Evolutionary conservation across 2,888 invertebrate species (phyloP).

Genomic region (Acholoe squamosa): DNA sequence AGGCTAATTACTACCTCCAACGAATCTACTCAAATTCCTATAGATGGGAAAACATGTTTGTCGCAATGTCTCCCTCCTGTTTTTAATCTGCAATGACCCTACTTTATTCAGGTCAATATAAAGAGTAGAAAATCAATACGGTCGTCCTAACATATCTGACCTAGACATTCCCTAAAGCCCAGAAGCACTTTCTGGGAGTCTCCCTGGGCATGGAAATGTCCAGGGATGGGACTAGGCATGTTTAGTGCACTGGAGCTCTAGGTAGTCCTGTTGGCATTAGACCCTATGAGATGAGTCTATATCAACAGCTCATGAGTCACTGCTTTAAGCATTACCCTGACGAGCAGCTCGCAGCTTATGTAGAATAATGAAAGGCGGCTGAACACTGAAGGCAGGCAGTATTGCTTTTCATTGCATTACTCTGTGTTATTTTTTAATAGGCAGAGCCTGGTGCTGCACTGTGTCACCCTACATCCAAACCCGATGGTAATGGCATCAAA

Average conservation of each 20-base stretch:
- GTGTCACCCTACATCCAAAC: slow-evolving; percentile 49
- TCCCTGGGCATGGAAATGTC: slow-evolving; percentile 10
- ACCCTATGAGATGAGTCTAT: slow-evolving; percentile 35
- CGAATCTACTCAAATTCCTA: no score
- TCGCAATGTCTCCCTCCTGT: not conserved
- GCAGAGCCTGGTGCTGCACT: not conserved
- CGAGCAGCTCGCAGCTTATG: slow-evolving; percentile 15
- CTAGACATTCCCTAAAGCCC: slow-evolving; percentile 13
- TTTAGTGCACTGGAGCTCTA: slow-evolving; percentile 27
- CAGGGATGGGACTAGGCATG: slow-evolving; percentile 22
- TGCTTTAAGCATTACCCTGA: not conserved
- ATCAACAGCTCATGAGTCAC: slow-evolving; percentile 45
- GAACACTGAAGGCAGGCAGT: not conserved
- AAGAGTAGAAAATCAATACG: slow-evolving; percentile 16
- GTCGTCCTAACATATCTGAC: slow-evolving; percentile 29
- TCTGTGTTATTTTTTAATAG: slow-evolving; percentile 11
- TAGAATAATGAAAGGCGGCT: slow-evolving; percentile 32
- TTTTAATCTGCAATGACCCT: not conserved
- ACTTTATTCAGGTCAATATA: slow-evolving; percentile 26
- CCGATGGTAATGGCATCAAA: slow-evolving; percentile 52
- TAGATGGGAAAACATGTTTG: not conserved
- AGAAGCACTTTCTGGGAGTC: slow-evolving; percentile 29
- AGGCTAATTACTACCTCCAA: no score
- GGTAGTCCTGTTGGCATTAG: slow-evolving; percentile 21
- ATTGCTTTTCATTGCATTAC: slow-evolving; percentile 52